phyloP scores from a whole-genome alignment of 2,113 vertebrate species.

The Motacilla alba region DNA sequence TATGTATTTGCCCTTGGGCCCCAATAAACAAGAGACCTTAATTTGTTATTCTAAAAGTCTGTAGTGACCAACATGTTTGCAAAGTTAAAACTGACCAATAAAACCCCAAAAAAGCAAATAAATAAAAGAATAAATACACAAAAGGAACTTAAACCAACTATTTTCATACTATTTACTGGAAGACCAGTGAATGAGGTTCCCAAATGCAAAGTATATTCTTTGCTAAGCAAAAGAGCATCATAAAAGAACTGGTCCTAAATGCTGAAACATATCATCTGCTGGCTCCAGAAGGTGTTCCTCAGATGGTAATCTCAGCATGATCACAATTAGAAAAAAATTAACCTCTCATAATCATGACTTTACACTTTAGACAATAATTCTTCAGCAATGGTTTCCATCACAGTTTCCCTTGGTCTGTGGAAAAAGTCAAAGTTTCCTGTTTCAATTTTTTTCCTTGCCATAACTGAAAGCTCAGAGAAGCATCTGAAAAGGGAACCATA shows the following conservation, averaged over 20 bases:
- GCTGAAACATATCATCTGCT: not conserved
- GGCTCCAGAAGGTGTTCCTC: not conserved
- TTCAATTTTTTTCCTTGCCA: not conserved
- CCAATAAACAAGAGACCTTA: not conserved
- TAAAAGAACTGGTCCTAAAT: not conserved
- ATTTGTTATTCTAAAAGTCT: not conserved
- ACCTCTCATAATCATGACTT: not conserved
- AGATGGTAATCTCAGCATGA: not conserved
- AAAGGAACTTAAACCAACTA: not conserved
- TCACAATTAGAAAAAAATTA: not conserved
- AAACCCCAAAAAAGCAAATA: accelerated
- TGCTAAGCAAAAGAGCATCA: not conserved
- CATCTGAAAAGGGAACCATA: not conserved
- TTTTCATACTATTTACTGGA: not conserved
- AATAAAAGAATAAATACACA: not conserved
- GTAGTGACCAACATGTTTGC: not conserved
- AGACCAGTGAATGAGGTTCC: not conserved
- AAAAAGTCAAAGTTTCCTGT: not conserved
- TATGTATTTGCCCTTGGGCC: accelerated
- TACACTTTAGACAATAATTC: constrained; percentile 10
- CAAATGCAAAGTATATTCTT: not conserved
- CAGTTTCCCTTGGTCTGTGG: not conserved
- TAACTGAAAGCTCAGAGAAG: constrained; percentile 9
- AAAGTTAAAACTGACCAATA: not conserved
- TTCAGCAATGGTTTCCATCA: not conserved